These are phyloP conservation scores for Onychostoma macrolepis DNA, from an alignment of 2,113 vertebrate genomes.

Conservation along the genomic window DNA sequence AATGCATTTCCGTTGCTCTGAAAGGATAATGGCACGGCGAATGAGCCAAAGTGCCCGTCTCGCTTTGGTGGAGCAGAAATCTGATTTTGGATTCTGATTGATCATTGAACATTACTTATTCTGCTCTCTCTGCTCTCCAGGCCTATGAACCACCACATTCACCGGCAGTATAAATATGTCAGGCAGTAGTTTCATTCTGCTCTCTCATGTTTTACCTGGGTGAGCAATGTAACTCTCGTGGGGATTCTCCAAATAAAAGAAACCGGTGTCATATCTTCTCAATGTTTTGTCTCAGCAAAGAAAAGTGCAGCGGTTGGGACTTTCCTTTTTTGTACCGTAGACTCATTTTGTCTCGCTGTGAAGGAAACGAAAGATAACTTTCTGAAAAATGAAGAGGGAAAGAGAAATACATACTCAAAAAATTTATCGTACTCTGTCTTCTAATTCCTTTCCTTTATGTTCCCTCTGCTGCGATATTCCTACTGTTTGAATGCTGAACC, in stretches of 20 bases:
- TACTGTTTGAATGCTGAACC: not conserved
- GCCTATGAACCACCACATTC: constrained; percentile 19
- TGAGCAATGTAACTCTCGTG: constrained; percentile 16
- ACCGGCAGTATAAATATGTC: constrained; percentile 28
- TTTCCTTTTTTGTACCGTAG: constrained; percentile 19
- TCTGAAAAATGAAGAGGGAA: constrained; percentile 20
- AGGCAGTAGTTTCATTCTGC: constrained; percentile 2
- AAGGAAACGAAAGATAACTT: constrained; percentile 7
- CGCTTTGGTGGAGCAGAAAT: constrained; percentile 26
- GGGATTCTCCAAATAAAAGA: constrained; percentile 38
- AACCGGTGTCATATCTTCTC: constrained; percentile 19
- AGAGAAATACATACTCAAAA: not conserved
- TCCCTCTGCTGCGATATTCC: not conserved
- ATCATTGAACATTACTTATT: constrained; percentile 26
- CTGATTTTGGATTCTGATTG: constrained; percentile 35
- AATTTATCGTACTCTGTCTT: not conserved
- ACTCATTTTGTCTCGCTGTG: not conserved
- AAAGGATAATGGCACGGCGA: not conserved
- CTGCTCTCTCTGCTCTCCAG: not conserved
- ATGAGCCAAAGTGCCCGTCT: constrained; percentile 17
- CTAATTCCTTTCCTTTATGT: constrained; percentile 19
- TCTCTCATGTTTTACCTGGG: constrained; percentile 34
- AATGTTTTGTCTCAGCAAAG: constrained; percentile 41
- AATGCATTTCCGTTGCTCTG: not conserved
- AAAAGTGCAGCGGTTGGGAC: constrained; percentile 12